Conservation (phyloP, 2,888 invertebrate species). For the Pandemis corylana region DNA sequence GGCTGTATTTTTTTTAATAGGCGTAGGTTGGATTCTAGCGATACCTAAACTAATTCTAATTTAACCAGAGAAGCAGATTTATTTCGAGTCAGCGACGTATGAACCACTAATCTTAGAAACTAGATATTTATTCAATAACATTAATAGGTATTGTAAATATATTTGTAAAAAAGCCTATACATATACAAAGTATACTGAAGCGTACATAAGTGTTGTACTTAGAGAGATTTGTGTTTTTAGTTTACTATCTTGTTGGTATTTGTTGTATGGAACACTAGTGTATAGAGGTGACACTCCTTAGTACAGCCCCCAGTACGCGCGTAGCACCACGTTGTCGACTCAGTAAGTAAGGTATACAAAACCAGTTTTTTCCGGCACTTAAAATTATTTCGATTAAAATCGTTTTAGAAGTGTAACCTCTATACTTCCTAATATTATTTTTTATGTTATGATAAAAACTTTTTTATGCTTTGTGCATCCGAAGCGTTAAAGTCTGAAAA, state of each 20-base stretch:
- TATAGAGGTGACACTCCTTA: conserved; percentile 9
- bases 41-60: conserved; percentile 74
- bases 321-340: neutral
- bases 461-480: conserved; percentile 55
- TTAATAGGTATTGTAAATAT: conserved; percentile 62
- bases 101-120: conserved; percentile 56
- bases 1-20: conserved; percentile 49
- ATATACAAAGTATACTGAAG: conserved; percentile 57
- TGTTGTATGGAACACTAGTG: neutral
- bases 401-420: conserved; percentile 19
- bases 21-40: conserved; percentile 76
- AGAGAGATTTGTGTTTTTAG: conserved; percentile 55
- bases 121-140: conserved; percentile 58
- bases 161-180: conserved; percentile 79
- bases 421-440: conserved; percentile 57
- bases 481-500: conserved; percentile 57
- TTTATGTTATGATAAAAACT: conserved; percentile 57
- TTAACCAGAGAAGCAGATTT: conserved; percentile 47
- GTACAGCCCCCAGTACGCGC: neutral
- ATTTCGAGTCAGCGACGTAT: conserved; percentile 22
- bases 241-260: conserved; percentile 13
- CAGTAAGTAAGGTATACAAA: neutral
- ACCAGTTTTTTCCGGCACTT: neutral
- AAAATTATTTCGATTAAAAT: neutral
- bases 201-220: conserved; percentile 73